A percentile compares a stretch with the other conserved stretches of the same genome.
phyloP scores from a whole-genome alignment of 2,888 invertebrate species.

The Microplitis manilae region DNA sequence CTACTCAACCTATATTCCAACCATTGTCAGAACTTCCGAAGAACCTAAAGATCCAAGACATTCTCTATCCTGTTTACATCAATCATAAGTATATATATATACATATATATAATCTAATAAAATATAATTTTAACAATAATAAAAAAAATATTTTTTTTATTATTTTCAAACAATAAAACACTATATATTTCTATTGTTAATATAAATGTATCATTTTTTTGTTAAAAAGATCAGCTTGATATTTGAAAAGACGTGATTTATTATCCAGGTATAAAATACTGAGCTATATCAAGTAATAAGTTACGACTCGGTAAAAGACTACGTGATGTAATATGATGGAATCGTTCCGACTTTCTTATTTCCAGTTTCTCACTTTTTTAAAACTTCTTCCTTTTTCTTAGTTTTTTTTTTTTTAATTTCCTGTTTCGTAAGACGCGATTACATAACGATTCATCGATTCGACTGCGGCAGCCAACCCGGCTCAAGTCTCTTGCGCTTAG shows the following conservation, averaged over 20 bases:
- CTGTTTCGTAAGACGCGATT: slow-evolving; percentile 49
- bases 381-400: slow-evolving; percentile 31
- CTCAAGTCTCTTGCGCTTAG: slow-evolving; percentile 30
- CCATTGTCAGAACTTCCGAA: slow-evolving; percentile 38
- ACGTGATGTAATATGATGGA: slow-evolving; percentile 50
- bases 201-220: neutral
- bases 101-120: slow-evolving; percentile 5
- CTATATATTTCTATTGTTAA: neutral
- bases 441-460: slow-evolving; percentile 52
- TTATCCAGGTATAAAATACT: neutral
- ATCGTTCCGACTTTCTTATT: slow-evolving; percentile 56
- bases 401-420: slow-evolving; percentile 45
- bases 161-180: neutral
- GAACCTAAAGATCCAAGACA: slow-evolving; percentile 6
- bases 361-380: slow-evolving; percentile 51
- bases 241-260: neutral
- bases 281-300: slow-evolving; percentile 1
- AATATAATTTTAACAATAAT: neutral
- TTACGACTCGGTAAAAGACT: slow-evolving; percentile 37
- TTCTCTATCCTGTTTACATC: slow-evolving; percentile 1
- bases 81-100: slow-evolving; percentile 4
- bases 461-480: slow-evolving; percentile 26
- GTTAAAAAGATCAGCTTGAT: neutral
- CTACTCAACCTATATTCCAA: slow-evolving; percentile 35
- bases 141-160: neutral